These are phyloP conservation scores for Artibeus lituratus DNA, from an alignment of 2,797 vertebrate species.

Conservation along the genomic window DNA sequence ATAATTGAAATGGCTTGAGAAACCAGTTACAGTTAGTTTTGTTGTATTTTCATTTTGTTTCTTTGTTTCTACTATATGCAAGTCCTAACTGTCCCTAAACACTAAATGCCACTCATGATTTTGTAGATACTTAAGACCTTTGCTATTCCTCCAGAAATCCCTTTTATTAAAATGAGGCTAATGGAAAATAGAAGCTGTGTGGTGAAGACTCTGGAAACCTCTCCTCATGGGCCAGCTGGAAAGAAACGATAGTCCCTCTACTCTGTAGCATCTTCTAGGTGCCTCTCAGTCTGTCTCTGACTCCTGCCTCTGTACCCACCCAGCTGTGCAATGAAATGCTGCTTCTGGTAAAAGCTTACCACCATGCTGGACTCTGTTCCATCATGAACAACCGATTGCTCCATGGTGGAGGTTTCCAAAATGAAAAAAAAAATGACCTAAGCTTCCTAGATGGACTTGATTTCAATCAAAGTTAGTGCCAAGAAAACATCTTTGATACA, in stretches of 20 bases:
- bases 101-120: constrained; percentile 57
- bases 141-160: constrained; percentile 20
- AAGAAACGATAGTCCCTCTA: constrained; percentile 43
- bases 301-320: constrained; percentile 57
- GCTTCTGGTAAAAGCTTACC: constrained; percentile 45
- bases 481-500: constrained; percentile 62
- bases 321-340: constrained; percentile 64
- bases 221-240: constrained; percentile 28
- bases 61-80: background rate
- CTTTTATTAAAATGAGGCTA: constrained; percentile 61
- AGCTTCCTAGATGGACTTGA: constrained; percentile 60
- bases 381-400: constrained; percentile 37
- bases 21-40: background rate
- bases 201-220: background rate
- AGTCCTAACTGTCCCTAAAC: constrained; percentile 13
- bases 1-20: background rate
- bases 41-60: background rate
- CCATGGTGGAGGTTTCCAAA: constrained; percentile 67
- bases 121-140: constrained; percentile 35
- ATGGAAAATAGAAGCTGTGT: constrained; percentile 54
- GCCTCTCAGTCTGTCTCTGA: constrained; percentile 51
- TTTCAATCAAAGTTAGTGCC: constrained; percentile 61
- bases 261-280: constrained; percentile 37
- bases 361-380: constrained; percentile 51
- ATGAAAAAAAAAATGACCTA: constrained; percentile 63